A percentile compares a stretch with the other conserved stretches of the same genome.
These are phyloP conservation scores for Chaetops frenatus DNA, from an alignment of 2,113 vertebrate species.

Conservation along the genomic window DNA sequence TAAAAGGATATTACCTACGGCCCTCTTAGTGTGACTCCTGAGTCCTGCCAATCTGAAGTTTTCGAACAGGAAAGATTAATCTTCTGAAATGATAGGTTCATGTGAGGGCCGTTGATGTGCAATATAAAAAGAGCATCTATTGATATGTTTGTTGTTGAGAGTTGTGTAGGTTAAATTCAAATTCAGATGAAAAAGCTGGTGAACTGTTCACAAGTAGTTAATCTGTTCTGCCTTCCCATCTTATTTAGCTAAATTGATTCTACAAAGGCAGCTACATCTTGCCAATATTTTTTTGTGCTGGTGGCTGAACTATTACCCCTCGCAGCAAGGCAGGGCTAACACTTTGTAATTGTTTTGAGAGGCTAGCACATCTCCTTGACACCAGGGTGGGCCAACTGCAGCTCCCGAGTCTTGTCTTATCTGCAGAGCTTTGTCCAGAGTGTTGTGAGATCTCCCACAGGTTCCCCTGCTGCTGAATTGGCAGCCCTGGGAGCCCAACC, in stretches of 20 bases:
- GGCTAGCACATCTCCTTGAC: not conserved
- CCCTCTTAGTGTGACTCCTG: not conserved
- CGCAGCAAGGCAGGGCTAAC: not conserved
- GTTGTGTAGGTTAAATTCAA: not conserved
- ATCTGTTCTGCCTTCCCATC: not conserved
- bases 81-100: not conserved
- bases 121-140: not conserved
- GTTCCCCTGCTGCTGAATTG: not conserved
- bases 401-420: not conserved
- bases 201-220: not conserved
- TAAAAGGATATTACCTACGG: not conserved
- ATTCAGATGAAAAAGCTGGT: not conserved
- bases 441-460: not conserved
- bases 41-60: not conserved
- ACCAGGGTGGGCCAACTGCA: not conserved
- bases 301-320: not conserved
- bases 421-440: not conserved
- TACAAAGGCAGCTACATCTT: not conserved
- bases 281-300: not conserved
- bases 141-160: not conserved
- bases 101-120: not conserved
- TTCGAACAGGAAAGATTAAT: not conserved
- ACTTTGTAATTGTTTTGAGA: constrained; percentile 32
- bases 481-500: not conserved
- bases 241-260: not conserved